Percentiles rank a stretch among this genome's conserved stretches.
phyloP scores from a whole-genome alignment of 2,797 vertebrate genomes.

The Alfaro cultratus region DNA sequence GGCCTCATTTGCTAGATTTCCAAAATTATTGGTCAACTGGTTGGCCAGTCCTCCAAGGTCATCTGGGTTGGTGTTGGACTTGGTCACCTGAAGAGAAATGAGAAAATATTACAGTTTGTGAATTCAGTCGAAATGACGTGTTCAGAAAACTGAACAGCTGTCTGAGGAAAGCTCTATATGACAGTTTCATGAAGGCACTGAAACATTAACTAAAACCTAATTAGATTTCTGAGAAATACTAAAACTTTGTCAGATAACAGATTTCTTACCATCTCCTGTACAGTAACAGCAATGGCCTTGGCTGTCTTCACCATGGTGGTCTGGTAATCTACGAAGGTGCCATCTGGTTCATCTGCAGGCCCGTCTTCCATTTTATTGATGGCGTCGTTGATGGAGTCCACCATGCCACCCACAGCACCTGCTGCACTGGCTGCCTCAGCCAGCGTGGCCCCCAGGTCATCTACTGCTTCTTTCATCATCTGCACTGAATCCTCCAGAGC shows the following conservation, averaged over 20 bases:
- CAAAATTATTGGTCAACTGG: slow-evolving; percentile 94
- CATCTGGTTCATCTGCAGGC: slow-evolving; percentile 88
- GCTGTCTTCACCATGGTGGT: slow-evolving; percentile 98
- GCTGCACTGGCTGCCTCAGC: slow-evolving; percentile 93
- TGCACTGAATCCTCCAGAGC: slow-evolving; percentile 95
- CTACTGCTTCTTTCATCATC: slow-evolving; percentile 99
- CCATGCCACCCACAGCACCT: slow-evolving; percentile 96
- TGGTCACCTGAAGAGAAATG: slow-evolving; percentile 87
- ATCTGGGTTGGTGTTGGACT: slow-evolving; percentile 94
- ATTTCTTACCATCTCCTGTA: slow-evolving; percentile 93
- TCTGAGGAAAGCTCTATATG: background rate
- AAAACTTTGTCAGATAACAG: background rate
- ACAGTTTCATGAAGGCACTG: background rate
- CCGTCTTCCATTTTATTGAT: slow-evolving; percentile 95
- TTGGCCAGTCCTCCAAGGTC: slow-evolving; percentile 94
- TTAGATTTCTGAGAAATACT: background rate
- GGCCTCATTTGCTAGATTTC: slow-evolving; percentile 90
- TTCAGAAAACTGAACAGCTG: background rate
- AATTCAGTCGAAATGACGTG: background rate
- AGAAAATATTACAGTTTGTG: background rate
- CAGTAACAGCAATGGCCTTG: slow-evolving; percentile 96
- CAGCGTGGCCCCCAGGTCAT: slow-evolving; percentile 92
- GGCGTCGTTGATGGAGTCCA: slow-evolving; percentile 93
- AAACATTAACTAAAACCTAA: background rate
- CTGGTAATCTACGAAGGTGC: slow-evolving; percentile 98